phyloP scores from a whole-genome alignment of 2,113 vertebrate species.

The Larimichthys polyactis region DNA sequence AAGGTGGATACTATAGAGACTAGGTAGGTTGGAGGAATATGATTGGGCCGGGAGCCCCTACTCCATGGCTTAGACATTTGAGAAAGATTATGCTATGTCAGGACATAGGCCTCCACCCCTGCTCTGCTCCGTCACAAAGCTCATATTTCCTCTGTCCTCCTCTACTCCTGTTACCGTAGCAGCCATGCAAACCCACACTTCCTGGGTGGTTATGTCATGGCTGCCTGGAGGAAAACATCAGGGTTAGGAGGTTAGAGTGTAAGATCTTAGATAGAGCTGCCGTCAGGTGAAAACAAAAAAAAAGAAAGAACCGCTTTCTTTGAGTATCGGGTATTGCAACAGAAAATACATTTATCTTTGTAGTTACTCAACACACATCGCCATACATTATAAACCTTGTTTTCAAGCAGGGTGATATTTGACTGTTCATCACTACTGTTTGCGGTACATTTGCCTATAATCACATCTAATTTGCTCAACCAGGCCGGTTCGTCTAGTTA shows the following conservation, averaged over 20 bases:
- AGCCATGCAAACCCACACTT: constrained; percentile 71
- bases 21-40: constrained; percentile 1
- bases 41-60: constrained; percentile 7
- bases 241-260: constrained; percentile 37
- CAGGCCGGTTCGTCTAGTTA: background rate
- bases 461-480: constrained; percentile 19
- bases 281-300: constrained; percentile 8
- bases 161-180: constrained; percentile 74
- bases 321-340: background rate
- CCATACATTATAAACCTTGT: background rate
- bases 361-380: background rate
- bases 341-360: background rate
- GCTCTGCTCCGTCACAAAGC: constrained; percentile 56
- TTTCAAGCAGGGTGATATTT: background rate
- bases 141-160: constrained; percentile 75
- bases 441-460: background rate
- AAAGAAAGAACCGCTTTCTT: background rate
- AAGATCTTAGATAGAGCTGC: constrained; percentile 1
- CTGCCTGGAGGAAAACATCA: constrained; percentile 41
- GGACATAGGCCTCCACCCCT: constrained; percentile 45
- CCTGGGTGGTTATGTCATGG: constrained; percentile 70
- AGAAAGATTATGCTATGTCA: constrained; percentile 74
- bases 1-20: background rate
- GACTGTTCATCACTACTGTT: background rate
- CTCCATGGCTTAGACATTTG: constrained; percentile 52